A percentile compares a stretch with the other conserved stretches of the same genome.
phyloP scores from a whole-genome alignment of 2,113 vertebrate species.

The Onychostoma macrolepis region DNA sequence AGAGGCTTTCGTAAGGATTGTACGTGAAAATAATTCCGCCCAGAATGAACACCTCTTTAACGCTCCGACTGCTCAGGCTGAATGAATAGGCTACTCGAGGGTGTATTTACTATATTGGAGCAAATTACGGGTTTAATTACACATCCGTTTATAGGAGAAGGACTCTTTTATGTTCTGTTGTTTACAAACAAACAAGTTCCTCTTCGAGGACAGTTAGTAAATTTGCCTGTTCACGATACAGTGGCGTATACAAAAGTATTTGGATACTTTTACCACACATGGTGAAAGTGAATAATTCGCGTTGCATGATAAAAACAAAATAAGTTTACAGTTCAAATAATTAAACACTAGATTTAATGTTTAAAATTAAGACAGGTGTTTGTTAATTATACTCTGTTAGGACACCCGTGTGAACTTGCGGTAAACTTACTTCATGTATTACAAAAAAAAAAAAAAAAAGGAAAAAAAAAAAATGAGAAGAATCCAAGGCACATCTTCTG shows the following conservation, averaged over 20 bases:
- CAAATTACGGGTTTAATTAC: constrained; percentile 28
- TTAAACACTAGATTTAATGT: not conserved
- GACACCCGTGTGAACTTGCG: no score
- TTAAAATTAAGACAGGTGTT: not conserved
- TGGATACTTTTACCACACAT: not conserved
- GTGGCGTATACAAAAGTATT: not conserved
- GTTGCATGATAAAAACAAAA: not conserved
- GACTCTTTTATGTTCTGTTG: not conserved
- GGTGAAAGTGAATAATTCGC: not conserved
- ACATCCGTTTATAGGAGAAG: constrained; percentile 12
- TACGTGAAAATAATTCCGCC: not conserved
- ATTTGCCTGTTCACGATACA: not conserved
- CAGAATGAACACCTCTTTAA: not conserved
- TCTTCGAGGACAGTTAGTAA: not conserved
- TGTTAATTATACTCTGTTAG: not conserved
- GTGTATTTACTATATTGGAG: constrained; percentile 24
- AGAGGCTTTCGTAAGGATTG: not conserved
- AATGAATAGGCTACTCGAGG: not conserved
- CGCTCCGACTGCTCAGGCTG: not conserved
- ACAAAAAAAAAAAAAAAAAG: no score
- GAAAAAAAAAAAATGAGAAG: no score
- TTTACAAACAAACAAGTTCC: not conserved
- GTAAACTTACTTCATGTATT: no score
- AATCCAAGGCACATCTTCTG: no score
- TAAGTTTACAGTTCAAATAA: not conserved